These are phyloP conservation scores for Sycophaga agraensis DNA, from an alignment of 1,140 invertebrate genomes.

Conservation along the genomic window DNA sequence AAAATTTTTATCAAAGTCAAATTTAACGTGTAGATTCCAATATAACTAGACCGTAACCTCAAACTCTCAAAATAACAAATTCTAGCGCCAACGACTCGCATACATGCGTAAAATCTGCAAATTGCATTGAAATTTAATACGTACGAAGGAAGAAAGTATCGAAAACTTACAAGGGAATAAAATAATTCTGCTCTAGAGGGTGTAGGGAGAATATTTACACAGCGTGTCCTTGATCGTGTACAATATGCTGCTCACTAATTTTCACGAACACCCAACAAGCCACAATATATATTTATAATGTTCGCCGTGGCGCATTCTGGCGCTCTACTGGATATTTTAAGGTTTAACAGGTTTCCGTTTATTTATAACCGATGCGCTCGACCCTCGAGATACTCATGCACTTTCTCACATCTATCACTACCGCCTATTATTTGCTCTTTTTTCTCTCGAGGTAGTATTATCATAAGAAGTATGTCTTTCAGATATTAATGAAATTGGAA, in stretches of 20 bases:
- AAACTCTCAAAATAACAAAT: slow-evolving; percentile 20
- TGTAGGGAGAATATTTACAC: too few species aligned
- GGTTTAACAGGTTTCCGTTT: slow-evolving; percentile 22
- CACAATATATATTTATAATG: slow-evolving; percentile 24
- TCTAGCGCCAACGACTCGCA: not conserved
- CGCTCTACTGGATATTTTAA: slow-evolving; percentile 18
- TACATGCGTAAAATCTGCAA: too few species aligned
- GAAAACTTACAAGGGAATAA: too few species aligned
- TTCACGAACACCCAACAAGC: slow-evolving; percentile 11
- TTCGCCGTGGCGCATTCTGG: slow-evolving; percentile 1
- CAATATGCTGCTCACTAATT: not conserved
- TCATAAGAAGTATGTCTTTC: too few species aligned
- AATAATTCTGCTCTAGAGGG: too few species aligned
- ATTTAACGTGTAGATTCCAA: slow-evolving; percentile 9
- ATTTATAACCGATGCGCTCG: slow-evolving; percentile 10
- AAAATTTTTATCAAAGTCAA: not conserved
- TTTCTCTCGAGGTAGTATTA: too few species aligned
- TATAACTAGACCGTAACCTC: slow-evolving; percentile 16
- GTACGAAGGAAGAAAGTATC: not conserved
- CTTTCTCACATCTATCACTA: not conserved
- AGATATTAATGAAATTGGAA: too few species aligned
- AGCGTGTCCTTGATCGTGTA: not conserved
- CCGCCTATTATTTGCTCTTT: too few species aligned
- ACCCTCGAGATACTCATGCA: not conserved
- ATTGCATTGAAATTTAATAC: slow-evolving; percentile 6